A percentile compares a stretch with the other conserved stretches of the same genome.
Conservation (phyloP, 1,140 invertebrate genomes). For the Dendroctonus valens region DNA sequence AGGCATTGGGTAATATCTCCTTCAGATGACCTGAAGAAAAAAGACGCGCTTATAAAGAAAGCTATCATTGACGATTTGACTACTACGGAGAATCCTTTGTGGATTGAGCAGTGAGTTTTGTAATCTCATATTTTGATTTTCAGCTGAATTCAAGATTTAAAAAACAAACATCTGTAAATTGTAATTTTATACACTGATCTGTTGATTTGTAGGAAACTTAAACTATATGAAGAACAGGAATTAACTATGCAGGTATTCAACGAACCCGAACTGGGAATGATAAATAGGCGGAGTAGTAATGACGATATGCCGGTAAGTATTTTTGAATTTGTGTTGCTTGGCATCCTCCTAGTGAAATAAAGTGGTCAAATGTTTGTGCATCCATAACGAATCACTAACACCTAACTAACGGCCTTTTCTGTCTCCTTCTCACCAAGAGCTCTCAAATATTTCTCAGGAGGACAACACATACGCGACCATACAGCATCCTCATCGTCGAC, state of each 20-base stretch:
- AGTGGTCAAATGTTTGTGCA: too few relatives aligned
- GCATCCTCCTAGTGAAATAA: background rate
- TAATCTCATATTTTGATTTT: slow-evolving; percentile 1
- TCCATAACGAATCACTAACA: background rate
- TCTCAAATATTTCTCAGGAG: slow-evolving; percentile 42
- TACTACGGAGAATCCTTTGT: slow-evolving; percentile 88
- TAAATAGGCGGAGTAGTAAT: slow-evolving; percentile 53
- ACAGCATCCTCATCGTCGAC: slow-evolving; percentile 62
- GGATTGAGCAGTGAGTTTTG: slow-evolving; percentile 81
- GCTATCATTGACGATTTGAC: slow-evolving; percentile 80
- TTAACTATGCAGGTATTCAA: slow-evolving; percentile 92
- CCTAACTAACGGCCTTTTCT: slow-evolving; percentile 20
- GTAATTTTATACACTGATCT: background rate
- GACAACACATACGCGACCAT: slow-evolving; percentile 89
- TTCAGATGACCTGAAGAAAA: slow-evolving; percentile 64
- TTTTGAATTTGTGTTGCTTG: too few relatives aligned
- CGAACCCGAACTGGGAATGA: slow-evolving; percentile 66
- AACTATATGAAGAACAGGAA: slow-evolving; percentile 90
- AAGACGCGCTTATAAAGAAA: slow-evolving; percentile 78
- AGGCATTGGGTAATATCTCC: slow-evolving; percentile 74
- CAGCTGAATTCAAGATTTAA: background rate
- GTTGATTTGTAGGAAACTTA: slow-evolving; percentile 66
- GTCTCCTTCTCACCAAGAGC: slow-evolving; percentile 22
- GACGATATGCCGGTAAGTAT: slow-evolving; percentile 51
- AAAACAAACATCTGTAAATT: background rate